Evolutionary conservation across 1,140 invertebrate genomes (phyloP), one percentile per base, ranked within the genome.

Genomic region (Macrobrachium nipponense): DNA sequence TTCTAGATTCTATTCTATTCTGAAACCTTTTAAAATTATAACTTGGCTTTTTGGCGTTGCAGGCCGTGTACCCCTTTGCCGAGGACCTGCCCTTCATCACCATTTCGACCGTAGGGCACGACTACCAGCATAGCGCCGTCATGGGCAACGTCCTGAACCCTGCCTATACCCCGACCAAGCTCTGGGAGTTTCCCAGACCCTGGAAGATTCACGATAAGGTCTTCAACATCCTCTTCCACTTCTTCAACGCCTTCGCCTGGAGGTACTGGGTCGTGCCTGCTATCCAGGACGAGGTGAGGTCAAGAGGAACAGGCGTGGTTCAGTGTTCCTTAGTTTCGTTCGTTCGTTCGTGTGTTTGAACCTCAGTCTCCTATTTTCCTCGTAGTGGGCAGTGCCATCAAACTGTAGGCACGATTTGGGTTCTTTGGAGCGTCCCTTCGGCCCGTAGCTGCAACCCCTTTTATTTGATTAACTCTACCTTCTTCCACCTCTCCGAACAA

Each of bases 121-220:
- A 70, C 20, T 70, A 70, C 20, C 68, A 70, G 8, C 68, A 70
- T 2, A 70, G 68, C 11, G 68, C 68, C 20, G 68, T 70, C 23
- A 70, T 70, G 68, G 68, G 68, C 12, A 70, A 70, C 20, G 23
- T 36, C 68, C 15, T 27, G 23, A 23, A 70, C 68, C 68, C 68
- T 17, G 68, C 23, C 10, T 70, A 70, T 17, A n/a, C 20, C 2
- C 68, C 68, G 5, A 70, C 68, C 17, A 6, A 5, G 20, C 68
- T 70, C 5, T 70, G 23, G 23, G 68, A 70, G 5, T 70, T 70
- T n/a, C 17, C 68, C 20, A 23, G 68, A 2, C 68, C 68, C 5
- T 70, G 68, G 68, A 2, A 70, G 23, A 23, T 70, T n/a, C 23
- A 70, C 36, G 68, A 70, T 10, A 70, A 70, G 68, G 68, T 70